Conservation (phyloP, 2,888 invertebrate species). For the Euspilapteryx auroguttella region DNA sequence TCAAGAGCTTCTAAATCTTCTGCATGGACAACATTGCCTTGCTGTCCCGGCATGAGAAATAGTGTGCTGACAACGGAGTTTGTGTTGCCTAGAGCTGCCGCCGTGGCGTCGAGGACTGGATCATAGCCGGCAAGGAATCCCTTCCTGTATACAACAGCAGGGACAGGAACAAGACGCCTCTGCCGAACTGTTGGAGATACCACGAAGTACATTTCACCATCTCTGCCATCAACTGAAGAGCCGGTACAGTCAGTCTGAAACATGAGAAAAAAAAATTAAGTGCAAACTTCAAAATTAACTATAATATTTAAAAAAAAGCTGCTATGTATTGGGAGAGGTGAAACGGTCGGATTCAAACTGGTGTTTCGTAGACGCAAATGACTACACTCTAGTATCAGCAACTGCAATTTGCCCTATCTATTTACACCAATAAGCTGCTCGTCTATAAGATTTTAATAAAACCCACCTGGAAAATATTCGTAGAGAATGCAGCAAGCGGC, state of each 20-base stretch:
- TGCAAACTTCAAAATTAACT: too few relatives aligned
- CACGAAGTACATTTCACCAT: conserved; percentile 86
- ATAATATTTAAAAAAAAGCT: too few relatives aligned
- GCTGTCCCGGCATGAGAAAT: conserved; percentile 84
- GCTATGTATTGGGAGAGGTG: too few relatives aligned
- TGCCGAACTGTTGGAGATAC: conserved; percentile 79
- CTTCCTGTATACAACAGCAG: conserved; percentile 76
- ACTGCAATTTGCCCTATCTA: too few relatives aligned
- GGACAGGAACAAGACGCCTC: conserved; percentile 79
- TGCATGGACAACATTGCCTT: conserved; percentile 77
- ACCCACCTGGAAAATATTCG: conserved; percentile 76
- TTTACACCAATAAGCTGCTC: too few relatives aligned
- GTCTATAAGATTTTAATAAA: conserved; percentile 60
- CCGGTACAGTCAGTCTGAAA: conserved; percentile 78
- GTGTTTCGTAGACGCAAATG: too few relatives aligned
- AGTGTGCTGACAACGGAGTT: conserved; percentile 76
- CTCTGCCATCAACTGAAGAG: conserved; percentile 74
- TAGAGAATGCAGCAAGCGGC: conserved; percentile 79
- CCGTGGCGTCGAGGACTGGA: conserved; percentile 80
- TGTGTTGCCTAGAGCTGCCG: conserved; percentile 73
- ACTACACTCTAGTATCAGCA: too few relatives aligned
- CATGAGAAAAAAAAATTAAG: conserved; percentile 9
- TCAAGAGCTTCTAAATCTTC: conserved; percentile 78
- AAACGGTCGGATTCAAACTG: too few relatives aligned
- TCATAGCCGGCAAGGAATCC: conserved; percentile 86